Evolutionary conservation across 1,140 invertebrate species (phyloP).

Genomic region (Anastatus disparis): DNA sequence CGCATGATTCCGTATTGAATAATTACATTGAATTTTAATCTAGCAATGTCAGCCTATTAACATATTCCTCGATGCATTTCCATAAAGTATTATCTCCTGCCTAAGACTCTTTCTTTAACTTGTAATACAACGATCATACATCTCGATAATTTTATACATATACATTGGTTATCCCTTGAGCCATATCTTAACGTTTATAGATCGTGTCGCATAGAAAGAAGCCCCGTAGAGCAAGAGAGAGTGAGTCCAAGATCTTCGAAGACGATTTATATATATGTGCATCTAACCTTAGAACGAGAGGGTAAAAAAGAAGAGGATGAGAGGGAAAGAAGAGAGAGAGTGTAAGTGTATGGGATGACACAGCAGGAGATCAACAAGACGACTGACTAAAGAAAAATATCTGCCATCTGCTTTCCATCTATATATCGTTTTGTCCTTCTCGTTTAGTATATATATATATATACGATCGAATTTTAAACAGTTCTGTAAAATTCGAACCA

Average conservation of each 20-base stretch:
- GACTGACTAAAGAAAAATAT: constrained; percentile 16
- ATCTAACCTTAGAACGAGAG: neutral
- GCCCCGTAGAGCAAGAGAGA: constrained; percentile 20
- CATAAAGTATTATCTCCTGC: no score
- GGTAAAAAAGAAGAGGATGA: neutral
- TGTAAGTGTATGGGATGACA: constrained; percentile 8
- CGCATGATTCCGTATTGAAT: no score
- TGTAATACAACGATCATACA: no score
- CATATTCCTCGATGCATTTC: no score
- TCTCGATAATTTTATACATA: no score
- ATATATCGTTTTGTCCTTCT: neutral
- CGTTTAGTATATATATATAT: no score
- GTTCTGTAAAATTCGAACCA: no score
- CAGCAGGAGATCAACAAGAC: constrained; percentile 11
- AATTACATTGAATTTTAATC: no score
- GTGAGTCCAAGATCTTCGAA: constrained; percentile 10
- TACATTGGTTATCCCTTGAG: no score
- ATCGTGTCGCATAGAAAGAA: constrained; percentile 12
- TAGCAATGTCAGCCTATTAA: no score
- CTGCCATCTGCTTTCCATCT: constrained; percentile 28
- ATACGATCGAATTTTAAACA: constrained; percentile 39
- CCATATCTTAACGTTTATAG: no score
- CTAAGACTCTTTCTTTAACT: no score
- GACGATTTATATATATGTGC: constrained; percentile 21
- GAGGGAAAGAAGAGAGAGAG: neutral